A percentile compares a stretch with the other conserved stretches of the same genome.
phyloP scores from a whole-genome alignment of 2,888 invertebrate genomes.

The Pterostichus madidus region DNA sequence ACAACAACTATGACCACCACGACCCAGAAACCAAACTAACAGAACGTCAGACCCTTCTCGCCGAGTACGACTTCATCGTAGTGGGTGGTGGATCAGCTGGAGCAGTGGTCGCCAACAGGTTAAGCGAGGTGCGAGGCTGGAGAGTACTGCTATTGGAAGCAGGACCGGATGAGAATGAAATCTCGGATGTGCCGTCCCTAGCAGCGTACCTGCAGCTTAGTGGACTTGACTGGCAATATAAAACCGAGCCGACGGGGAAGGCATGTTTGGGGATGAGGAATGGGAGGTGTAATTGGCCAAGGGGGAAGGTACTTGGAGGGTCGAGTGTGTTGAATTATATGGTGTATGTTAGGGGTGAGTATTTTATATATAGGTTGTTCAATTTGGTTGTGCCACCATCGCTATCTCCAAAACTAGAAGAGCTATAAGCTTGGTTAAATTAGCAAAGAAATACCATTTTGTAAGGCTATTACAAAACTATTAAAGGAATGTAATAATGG shows the following conservation, averaged over 20 bases:
- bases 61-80: conserved; percentile 92
- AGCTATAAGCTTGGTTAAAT: too few species aligned
- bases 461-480: too few species aligned
- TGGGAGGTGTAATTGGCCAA: conserved; percentile 91
- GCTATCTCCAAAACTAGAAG: too few species aligned
- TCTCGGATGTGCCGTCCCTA: conserved; percentile 91
- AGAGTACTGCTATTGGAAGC: conserved; percentile 89
- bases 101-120: conserved; percentile 81
- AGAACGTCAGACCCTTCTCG: conserved; percentile 83
- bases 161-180: conserved; percentile 93
- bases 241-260: conserved; percentile 89
- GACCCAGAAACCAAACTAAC: conserved; percentile 90
- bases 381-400: too few species aligned
- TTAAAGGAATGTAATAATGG: too few species aligned
- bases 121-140: conserved; percentile 80
- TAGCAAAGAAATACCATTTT: too few species aligned
- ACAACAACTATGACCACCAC: conserved; percentile 88
- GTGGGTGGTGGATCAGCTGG: conserved; percentile 93
- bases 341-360: conserved; percentile 92
- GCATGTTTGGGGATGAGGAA: conserved; percentile 90
- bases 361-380: too few species aligned
- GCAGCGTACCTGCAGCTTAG: conserved; percentile 92
- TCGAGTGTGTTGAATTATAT: conserved; percentile 93
- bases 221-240: conserved; percentile 93
- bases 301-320: conserved; percentile 94